Base-by-base conservation (phyloP, 2,888 invertebrate species). In the Eueremaeus valkanovi region DNA sequence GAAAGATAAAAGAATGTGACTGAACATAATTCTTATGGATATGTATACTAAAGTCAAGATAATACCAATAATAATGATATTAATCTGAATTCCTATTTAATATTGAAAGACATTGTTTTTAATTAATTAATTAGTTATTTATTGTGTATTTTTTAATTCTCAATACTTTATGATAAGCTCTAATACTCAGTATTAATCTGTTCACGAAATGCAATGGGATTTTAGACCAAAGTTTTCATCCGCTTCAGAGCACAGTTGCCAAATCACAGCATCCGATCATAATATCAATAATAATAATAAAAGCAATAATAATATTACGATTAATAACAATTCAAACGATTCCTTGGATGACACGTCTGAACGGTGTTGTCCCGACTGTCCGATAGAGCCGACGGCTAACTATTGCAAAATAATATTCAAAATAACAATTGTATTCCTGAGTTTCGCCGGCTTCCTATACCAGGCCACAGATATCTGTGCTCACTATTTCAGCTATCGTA, bases 331-430 rank as follows among this genome's bases (percentile, higher is more conserved):
- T 58, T n/a, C n/a, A n/a, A 58, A 49, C n/a, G 49, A 49, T 49
- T n/a, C n/a, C n/a, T n/a, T n/a, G n/a, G 49, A 49, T n/a, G 18
- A 49, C 18, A 8, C 6, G n/a, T 49, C 49, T 8, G 49, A 49
- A 5, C 49, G 49, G 3, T 49, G 49, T 18, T 49, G 49, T 49
- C 49, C 49, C 49, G 49, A 49, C n/a, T 49, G 49, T 49, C 49
- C 49, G 3, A 49, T 58, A 9, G 58, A 58, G 27, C 58, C 58
- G 29, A 58, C 58, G 16, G 58, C 58, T 3, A 74, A 66, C 40
- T 74, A 74, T 51, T 74, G 74, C n/a, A 74, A 74, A 45, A 29
- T 74, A 1, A 11, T 68, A 51, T 74, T 74, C 68, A 74, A 74
- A 24, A 68, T 74, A 33, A 51, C 42, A 8, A 74, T 74, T 18